phyloP scores from a whole-genome alignment of 2,113 vertebrate species.

The Plotosus lineatus region DNA sequence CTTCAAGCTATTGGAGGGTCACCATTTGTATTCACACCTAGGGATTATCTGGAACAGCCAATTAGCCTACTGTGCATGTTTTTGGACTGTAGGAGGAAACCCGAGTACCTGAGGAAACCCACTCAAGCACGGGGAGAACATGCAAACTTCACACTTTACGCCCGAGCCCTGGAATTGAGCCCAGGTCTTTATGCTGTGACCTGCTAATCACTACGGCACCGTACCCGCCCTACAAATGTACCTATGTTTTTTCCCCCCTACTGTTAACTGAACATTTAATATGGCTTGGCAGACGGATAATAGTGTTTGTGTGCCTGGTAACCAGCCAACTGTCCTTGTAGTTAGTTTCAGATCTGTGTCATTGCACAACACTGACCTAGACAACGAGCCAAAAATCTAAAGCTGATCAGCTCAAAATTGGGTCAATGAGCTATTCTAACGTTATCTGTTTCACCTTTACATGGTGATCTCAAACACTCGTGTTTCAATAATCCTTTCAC shows the following conservation, averaged over 20 bases:
- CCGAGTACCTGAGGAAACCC: too few relatives aligned
- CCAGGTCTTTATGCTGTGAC: too few relatives aligned
- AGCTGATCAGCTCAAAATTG: not conserved
- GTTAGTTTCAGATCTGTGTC: not conserved
- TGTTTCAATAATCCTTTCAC: conserved; percentile 12
- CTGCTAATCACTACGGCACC: too few relatives aligned
- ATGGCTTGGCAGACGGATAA: not conserved
- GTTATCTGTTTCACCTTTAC: conserved; percentile 13
- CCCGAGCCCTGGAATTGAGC: too few relatives aligned
- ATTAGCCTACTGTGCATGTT: too few relatives aligned
- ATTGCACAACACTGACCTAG: not conserved
- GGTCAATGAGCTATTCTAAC: conserved; percentile 2
- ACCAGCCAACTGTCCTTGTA: not conserved
- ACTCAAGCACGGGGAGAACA: too few relatives aligned
- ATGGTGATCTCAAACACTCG: conserved; percentile 3
- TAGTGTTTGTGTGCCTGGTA: not conserved
- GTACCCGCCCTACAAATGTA: too few relatives aligned
- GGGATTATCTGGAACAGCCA: too few relatives aligned
- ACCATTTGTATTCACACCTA: too few relatives aligned
- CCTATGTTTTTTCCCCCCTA: not conserved
- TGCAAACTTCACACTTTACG: too few relatives aligned
- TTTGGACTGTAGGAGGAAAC: too few relatives aligned
- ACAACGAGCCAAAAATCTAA: not conserved
- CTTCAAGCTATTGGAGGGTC: too few relatives aligned
- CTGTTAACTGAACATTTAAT: not conserved